These are phyloP conservation scores for Drosophila mettleri DNA, from an alignment of 2,888 invertebrate genomes.

Conservation along the genomic window DNA sequence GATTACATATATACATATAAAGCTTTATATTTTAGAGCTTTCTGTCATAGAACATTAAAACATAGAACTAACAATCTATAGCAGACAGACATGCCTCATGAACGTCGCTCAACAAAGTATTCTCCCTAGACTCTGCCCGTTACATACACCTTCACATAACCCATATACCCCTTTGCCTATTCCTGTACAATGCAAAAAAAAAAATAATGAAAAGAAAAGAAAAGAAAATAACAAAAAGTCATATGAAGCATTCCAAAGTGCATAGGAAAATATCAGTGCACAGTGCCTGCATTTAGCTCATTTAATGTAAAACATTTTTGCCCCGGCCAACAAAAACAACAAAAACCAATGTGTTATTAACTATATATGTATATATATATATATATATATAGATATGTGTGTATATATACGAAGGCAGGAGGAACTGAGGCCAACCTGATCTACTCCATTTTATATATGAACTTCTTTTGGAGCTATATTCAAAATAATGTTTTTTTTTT, in stretches of 20 bases:
- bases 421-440: no score
- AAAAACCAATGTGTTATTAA: not conserved
- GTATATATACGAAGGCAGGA: not conserved
- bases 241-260: constrained; percentile 49
- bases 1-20: no score
- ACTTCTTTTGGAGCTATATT: no score
- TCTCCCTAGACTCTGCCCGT: not conserved
- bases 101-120: no score
- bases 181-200: not conserved
- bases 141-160: not conserved
- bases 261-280: constrained; percentile 32
- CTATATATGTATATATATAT: not conserved
- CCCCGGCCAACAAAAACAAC: constrained; percentile 3
- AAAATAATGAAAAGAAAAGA: not conserved
- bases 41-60: no score
- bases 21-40: no score
- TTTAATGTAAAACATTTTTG: constrained; percentile 47
- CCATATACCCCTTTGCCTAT: not conserved
- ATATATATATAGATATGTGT: not conserved
- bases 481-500: no score
- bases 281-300: constrained; percentile 46
- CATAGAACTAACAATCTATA: no score
- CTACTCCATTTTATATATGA: not conserved
- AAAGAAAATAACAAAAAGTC: constrained; percentile 31
- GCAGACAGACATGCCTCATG: no score